Base-by-base conservation (phyloP, 2,113 vertebrate genomes). In the Phoxinus phoxinus region DNA sequence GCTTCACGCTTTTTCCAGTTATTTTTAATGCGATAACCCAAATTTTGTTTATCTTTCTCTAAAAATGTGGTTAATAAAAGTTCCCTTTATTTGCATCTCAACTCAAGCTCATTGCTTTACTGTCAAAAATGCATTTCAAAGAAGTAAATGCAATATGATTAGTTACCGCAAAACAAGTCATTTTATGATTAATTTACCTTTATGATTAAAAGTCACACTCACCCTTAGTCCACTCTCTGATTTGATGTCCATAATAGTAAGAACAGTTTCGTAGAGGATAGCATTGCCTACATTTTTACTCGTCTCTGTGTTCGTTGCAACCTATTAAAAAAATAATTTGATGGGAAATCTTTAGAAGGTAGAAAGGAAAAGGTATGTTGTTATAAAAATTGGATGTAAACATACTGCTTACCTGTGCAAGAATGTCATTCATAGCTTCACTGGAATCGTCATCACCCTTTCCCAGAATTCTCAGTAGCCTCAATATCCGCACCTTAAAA, bases 201-300 rank as follows among this genome's bases (percentile, higher is more conserved):
- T 51, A 46, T 12, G 48, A 51, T 51, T 51, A 53, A 53, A 53
- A 53, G 21, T 53, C 19, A 0, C 77, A 96, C 97, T 95, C 94
- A 99, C 98, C 93, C 98, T 94, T 86, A 99, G 91, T 89, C 98
- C 98, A 90, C 98, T 99, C 93, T 99, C 98, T 85, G 98, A 99
- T 92, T 99, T 99, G 94, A 99, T 99, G 94, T 99, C 98, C 98
- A 99, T 99, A 92, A 99, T 99, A 63, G 98, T 99, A 92, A 99
- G 94, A 84, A 99, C 98, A 0, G 98, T 99, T 95, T 99, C 98
- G 88, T 99, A 99, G 84, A 99, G 96, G 93, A 99, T 99, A 89
- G 98, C 98, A 88, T 99, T 99, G 90, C 98, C 98, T 93, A 99
- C 98, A 35, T 99, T 99, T 97, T 99, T 99, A 97, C 98, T 99